These are phyloP conservation scores for Schizopygopsis malacanthus DNA, from an alignment of 2,797 vertebrate genomes.

Conservation along the genomic window DNA sequence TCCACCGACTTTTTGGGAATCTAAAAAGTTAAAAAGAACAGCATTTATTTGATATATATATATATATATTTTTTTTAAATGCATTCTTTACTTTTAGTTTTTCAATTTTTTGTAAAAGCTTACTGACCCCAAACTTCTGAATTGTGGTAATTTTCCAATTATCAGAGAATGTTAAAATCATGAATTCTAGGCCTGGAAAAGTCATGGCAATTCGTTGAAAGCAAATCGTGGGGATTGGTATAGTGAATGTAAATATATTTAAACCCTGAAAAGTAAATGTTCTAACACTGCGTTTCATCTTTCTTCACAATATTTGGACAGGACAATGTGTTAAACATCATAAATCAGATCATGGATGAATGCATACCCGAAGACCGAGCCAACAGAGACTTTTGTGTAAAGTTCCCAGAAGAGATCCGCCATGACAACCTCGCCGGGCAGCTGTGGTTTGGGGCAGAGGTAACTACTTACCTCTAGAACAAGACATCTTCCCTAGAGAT, in stretches of 20 bases:
- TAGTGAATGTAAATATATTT: background rate
- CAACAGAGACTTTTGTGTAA: slow-evolving; percentile 95
- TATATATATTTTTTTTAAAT: background rate
- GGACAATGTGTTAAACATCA: slow-evolving; percentile 97
- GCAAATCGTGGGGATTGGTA: background rate
- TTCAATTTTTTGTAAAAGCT: background rate
- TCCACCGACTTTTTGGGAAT: too few species aligned
- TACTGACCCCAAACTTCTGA: background rate
- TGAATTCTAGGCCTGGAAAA: background rate
- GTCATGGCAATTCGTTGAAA: background rate
- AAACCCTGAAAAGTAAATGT: background rate
- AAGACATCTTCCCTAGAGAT: background rate
- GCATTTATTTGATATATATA: background rate
- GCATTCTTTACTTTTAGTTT: background rate
- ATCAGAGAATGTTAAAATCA: background rate
- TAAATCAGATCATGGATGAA: slow-evolving; percentile 98
- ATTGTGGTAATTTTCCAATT: background rate
- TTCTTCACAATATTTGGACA: slow-evolving; percentile 62
- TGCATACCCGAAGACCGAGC: slow-evolving; percentile 94
- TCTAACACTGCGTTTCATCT: background rate
- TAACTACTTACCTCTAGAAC: slow-evolving; percentile 59
- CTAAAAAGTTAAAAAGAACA: background rate
- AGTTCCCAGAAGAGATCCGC: slow-evolving; percentile 99
- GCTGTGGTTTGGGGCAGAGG: slow-evolving; percentile 98
- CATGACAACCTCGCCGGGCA: slow-evolving; percentile 98